Conservation (phyloP, 2,113 vertebrate species). For the Hepsetus odoe region DNA sequence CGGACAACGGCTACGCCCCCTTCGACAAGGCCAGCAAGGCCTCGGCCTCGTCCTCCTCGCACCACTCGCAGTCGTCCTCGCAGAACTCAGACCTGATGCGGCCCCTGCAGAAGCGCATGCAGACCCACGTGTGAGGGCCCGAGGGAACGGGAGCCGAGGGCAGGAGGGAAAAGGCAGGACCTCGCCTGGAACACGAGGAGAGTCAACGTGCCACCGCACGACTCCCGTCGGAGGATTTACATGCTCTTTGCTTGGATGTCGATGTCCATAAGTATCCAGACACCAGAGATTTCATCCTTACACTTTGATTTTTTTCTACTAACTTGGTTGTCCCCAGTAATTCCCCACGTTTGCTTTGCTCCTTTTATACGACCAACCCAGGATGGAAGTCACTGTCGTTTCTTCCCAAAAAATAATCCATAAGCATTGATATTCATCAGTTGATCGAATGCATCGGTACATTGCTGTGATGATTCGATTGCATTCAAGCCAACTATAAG, state of each 20-base stretch:
- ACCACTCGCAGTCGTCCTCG: constrained; percentile 96
- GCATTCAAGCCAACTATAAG: no score
- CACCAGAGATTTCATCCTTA: neutral
- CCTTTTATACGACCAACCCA: no score
- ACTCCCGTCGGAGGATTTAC: neutral
- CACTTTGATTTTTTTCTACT: neutral
- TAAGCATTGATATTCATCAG: no score
- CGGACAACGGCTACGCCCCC: constrained; percentile 90
- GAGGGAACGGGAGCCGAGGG: constrained; percentile 59
- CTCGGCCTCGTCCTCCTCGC: constrained; percentile 93
- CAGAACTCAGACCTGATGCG: constrained; percentile 97
- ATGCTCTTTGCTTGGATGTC: neutral
- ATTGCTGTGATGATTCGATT: neutral
- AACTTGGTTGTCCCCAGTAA: no score
- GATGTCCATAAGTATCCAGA: neutral
- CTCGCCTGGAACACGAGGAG: neutral
- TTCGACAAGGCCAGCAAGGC: constrained; percentile 99
- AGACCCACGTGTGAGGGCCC: constrained; percentile 91
- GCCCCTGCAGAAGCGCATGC: constrained; percentile 98
- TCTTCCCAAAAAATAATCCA: no score
- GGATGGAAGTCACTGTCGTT: no score
- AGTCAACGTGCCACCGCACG: neutral
- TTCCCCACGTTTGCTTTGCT: no score
- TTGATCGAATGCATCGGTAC: no score
- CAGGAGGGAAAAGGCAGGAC: neutral